A percentile compares a stretch with the other conserved stretches of the same genome.
phyloP scores from a whole-genome alignment of 2,888 invertebrate species.

The Polylopha cassiicola region DNA sequence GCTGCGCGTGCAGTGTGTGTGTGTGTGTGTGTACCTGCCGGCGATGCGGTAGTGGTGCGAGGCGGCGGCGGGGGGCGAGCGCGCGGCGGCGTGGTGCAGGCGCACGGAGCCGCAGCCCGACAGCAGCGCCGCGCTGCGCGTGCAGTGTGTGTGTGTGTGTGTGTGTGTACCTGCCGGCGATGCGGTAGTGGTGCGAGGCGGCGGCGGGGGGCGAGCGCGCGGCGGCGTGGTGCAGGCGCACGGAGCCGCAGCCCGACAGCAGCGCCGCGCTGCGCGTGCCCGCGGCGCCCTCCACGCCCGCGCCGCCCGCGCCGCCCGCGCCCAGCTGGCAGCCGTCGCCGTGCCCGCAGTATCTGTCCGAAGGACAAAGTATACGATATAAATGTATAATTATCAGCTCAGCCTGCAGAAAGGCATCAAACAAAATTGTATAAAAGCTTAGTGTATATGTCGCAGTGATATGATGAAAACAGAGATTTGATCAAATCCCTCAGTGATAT shows the following conservation, averaged over 20 bases:
- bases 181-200: slow-evolving; percentile 76
- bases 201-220: slow-evolving; percentile 73
- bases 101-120: slow-evolving; percentile 85
- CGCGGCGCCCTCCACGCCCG: slow-evolving; percentile 78
- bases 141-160: too few relatives aligned
- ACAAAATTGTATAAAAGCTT: too few relatives aligned
- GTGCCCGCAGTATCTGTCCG: slow-evolving; percentile 86
- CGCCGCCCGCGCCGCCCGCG: slow-evolving; percentile 57
- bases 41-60: slow-evolving; percentile 73
- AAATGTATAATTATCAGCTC: too few relatives aligned
- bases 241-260: slow-evolving; percentile 85
- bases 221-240: slow-evolving; percentile 66
- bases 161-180: slow-evolving; percentile 73
- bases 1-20: too few relatives aligned
- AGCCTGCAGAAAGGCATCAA: too few relatives aligned
- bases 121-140: slow-evolving; percentile 77
- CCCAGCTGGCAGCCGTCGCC: slow-evolving; percentile 84
- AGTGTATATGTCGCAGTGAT: too few relatives aligned
- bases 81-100: slow-evolving; percentile 65
- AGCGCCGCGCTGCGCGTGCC: slow-evolving; percentile 74
- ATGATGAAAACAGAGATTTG: too few relatives aligned
- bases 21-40: neutral
- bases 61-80: slow-evolving; percentile 72
- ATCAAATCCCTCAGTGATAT: too few relatives aligned
- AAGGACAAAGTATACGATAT: slow-evolving; percentile 14